Percentiles rank a stretch among this genome's conserved stretches.
These are phyloP conservation scores for Dicerorhinus sumatrensis DNA, from an alignment of 2,113 vertebrate species.

Conservation along the genomic window DNA sequence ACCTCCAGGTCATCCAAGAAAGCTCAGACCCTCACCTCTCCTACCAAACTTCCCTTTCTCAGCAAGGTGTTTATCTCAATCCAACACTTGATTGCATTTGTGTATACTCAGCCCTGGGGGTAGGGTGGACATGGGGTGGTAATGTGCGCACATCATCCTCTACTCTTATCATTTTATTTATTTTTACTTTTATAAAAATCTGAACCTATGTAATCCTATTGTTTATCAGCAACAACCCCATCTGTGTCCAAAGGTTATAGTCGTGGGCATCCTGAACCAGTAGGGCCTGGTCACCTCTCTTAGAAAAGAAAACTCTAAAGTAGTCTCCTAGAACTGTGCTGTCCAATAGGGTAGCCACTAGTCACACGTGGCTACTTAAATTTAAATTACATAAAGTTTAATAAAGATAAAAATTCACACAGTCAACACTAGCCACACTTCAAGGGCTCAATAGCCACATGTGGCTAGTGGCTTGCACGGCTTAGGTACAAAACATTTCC, in stretches of 20 bases:
- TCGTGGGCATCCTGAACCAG: background rate
- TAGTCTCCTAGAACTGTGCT: background rate
- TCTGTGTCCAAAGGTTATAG: background rate
- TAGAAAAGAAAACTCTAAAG: background rate
- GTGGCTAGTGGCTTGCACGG: background rate
- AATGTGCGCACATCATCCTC: background rate
- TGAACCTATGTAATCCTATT: background rate
- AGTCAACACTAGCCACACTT: background rate
- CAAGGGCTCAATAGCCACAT: background rate
- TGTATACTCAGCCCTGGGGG: background rate
- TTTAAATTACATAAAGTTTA: background rate
- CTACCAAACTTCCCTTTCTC: background rate
- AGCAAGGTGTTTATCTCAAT: background rate
- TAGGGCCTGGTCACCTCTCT: background rate
- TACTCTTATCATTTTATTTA: background rate
- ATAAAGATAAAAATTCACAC: background rate
- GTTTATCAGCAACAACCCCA: background rate
- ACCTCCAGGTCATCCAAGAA: background rate
- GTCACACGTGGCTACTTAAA: background rate
- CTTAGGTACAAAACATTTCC: background rate
- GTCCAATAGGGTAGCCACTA: background rate
- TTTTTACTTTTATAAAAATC: background rate
- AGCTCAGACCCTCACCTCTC: background rate
- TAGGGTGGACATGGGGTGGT: too few relatives aligned
- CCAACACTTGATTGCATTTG: background rate